Base-by-base conservation (phyloP, 1,140 invertebrate species). In the Lucilia cuprina region DNA sequence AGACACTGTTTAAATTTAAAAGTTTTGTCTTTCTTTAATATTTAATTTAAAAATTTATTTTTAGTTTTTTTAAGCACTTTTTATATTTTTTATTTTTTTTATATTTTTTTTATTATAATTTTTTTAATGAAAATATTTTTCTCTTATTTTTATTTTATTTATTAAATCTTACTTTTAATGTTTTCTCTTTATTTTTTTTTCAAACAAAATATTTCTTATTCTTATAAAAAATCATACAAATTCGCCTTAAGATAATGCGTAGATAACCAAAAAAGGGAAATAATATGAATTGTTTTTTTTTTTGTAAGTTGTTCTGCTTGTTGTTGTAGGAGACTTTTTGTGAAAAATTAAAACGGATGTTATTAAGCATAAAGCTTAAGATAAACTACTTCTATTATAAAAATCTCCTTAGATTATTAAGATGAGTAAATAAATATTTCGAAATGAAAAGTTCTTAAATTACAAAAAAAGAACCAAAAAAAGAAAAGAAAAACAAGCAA, bases 331-430 rank as follows among this genome's bases (percentile, higher is more conserved):
- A 41, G 41, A 41, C 41, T 41, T 41, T 41, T 41, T 41, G 55
- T n/a, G 14, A 17, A 60, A n/a, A 17, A 12, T 14, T 14, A 55
- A 60, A 60, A 60, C 55, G 55, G 75, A 41, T 78, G 75, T 78
- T 35, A 41, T 78, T 78, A 41, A 78, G 34, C 75, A 19, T 41
- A 78, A 78, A 78, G 75, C 75, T 78, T 78, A 49, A 80, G 77
- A 80, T 80, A 80, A 80, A 49, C 47, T 80, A 80, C 65, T 70
- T 19, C 65, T 70, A 25, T 70, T 70, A 25, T 19, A 70, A 70
- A 70, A 70, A 70, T 70, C 65, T 70, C 65, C n/a, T 21, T 25
- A 70, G 19, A 70, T 21, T 21, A 70, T 70, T 70, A 70, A 70
- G 65, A 70, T 70, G 65, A 70, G 19, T 19, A 70, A 70, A 70